Evolutionary conservation across 2,113 vertebrate species (phyloP).

Genomic region (Fregata magnificens): DNA sequence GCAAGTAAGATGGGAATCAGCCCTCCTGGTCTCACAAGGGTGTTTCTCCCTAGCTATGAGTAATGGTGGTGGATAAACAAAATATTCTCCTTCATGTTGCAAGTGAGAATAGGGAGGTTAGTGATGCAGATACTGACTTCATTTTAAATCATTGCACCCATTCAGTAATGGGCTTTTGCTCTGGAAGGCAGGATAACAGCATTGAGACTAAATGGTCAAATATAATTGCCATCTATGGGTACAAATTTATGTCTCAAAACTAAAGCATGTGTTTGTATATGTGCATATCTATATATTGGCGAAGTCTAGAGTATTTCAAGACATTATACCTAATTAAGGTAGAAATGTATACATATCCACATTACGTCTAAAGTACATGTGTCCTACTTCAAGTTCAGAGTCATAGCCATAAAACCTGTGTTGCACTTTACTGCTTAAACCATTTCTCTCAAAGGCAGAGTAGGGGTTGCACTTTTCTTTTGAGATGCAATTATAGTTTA

Average conservation of each 20-base stretch:
- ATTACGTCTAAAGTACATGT: neutral
- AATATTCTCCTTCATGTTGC: slow-evolving; percentile 20
- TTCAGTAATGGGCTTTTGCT: neutral
- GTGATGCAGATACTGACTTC: neutral
- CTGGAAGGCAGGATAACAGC: neutral
- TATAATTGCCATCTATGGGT: neutral
- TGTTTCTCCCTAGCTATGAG: slow-evolving; percentile 21
- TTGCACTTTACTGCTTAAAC: neutral
- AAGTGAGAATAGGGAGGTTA: neutral
- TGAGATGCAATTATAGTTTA: neutral
- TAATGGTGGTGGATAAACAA: slow-evolving; percentile 43
- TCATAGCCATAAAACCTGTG: neutral
- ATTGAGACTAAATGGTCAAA: neutral
- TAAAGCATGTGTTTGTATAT: neutral
- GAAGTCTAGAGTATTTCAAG: neutral
- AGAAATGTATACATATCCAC: neutral
- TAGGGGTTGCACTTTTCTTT: neutral
- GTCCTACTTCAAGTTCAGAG: neutral
- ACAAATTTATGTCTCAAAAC: neutral
- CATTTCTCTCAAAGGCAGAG: neutral
- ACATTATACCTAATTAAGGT: neutral
- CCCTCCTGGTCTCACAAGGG: neutral
- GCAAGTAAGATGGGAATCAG: neutral
- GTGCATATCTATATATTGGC: neutral
- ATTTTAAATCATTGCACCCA: neutral